Base-by-base conservation (phyloP, 2,888 invertebrate genomes). In the Lobophora halterata region DNA sequence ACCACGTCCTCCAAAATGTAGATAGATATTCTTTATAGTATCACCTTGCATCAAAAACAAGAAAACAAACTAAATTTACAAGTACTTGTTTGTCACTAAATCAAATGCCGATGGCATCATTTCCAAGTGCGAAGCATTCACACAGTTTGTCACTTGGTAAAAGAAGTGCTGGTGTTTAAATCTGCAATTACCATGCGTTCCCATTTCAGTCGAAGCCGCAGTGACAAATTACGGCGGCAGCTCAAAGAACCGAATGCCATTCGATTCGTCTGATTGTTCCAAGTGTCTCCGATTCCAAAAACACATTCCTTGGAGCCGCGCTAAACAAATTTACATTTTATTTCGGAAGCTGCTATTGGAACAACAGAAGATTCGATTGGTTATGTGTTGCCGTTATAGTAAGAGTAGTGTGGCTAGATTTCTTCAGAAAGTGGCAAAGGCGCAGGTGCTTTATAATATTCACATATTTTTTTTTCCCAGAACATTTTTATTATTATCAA, bases 241-340 rank as follows among this genome's bases (percentile, higher is more conserved):
- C 52, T 56, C 55, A 55, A 52, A 52, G 54, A 58, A 40, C 51
- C 14, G 43, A 44, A 49, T 41, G 40, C 51, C 47, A 52, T 61
- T 55, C 50, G 52, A 67, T 63, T n/a, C 11, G 30, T 31, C 30
- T n/a, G n/a, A n/a, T n/a, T n/a, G n/a, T n/a, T n/a, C n/a, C 12
- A 29, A 12, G 12, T 20, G 65, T 65, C 61, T 59, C 46, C 69
- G 65, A 78, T 72, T 60, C 59, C 61, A 65, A 70, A 67, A 69
- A 65, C 56, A 55, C 61, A 64, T 70, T 67, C 67, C 45, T 54
- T 47, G 48, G 54, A 52, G 58, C 68, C 66, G 51, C 71, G 59
- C 65, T 65, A 62, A 70, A 72, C 73, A 71, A 68, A 79, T 79
- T 79, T 79, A 70, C 74, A 79, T 78, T 79, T 78, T 78, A 76